Percentiles rank a stretch among this genome's conserved stretches.
phyloP scores from a whole-genome alignment of 2,888 invertebrate genomes.

The Thumatha senex region DNA sequence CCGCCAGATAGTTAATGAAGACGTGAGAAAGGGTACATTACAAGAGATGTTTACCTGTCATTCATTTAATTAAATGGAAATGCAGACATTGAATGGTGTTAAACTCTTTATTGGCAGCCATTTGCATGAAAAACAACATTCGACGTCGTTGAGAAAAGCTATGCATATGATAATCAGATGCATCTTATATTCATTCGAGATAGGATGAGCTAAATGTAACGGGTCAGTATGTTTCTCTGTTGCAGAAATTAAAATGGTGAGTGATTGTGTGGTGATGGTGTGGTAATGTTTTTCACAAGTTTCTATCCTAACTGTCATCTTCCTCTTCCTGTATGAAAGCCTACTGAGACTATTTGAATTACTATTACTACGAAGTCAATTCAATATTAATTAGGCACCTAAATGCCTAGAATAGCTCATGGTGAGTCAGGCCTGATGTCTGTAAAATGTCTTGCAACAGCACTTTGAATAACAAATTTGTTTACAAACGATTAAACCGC shows the following conservation, averaged over 20 bases:
- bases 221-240: too few relatives aligned
- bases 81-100: constrained; percentile 10
- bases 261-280: too few relatives aligned
- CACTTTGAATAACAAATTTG: constrained; percentile 10
- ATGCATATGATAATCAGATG: constrained; percentile 2
- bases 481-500: constrained; percentile 9
- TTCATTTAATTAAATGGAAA: constrained; percentile 6
- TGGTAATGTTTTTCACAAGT: too few relatives aligned
- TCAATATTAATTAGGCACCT: constrained; percentile 37
- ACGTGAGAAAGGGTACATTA: constrained; percentile 6
- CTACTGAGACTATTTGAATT: constrained; percentile 20
- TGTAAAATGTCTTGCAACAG: constrained; percentile 31
- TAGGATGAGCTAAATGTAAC: too few relatives aligned
- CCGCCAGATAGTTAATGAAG: constrained; percentile 4
- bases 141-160: constrained; percentile 9
- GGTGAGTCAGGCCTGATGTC: constrained; percentile 28
- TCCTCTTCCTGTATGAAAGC: constrained; percentile 12
- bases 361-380: constrained; percentile 40
- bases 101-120: constrained; percentile 2
- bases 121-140: constrained; percentile 11
- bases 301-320: constrained; percentile 4
- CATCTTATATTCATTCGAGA: not conserved
- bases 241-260: too few relatives aligned
- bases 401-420: constrained; percentile 36
- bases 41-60: constrained; percentile 1